These are phyloP conservation scores for Erannis defoliaria DNA, from an alignment of 2,888 invertebrate species.

Conservation along the genomic window DNA sequence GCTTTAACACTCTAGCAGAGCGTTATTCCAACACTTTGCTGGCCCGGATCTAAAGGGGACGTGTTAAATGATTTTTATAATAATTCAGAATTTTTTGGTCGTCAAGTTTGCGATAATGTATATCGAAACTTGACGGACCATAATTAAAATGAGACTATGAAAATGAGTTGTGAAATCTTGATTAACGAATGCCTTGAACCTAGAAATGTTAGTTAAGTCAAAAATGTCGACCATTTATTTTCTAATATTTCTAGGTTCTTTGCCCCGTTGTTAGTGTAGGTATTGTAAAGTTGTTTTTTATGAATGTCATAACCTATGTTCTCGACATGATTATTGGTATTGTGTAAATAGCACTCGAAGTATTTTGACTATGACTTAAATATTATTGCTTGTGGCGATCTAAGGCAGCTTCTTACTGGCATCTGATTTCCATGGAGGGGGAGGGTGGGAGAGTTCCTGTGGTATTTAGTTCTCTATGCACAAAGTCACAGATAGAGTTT, in stretches of 20 bases:
- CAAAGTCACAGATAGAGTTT: too few relatives aligned
- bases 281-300: conserved; percentile 21
- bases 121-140: conserved; percentile 23
- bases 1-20: conserved; percentile 17
- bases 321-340: conserved; percentile 6
- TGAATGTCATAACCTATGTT: conserved; percentile 10
- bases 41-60: conserved; percentile 37
- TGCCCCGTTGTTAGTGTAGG: conserved; percentile 23
- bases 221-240: conserved; percentile 6
- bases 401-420: conserved; percentile 12
- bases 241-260: conserved; percentile 33
- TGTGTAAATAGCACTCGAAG: conserved; percentile 29
- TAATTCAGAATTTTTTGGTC: conserved; percentile 25
- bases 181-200: conserved; percentile 34
- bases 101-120: conserved; percentile 7
- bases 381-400: conserved; percentile 3
- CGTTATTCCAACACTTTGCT: conserved; percentile 28
- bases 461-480: too few relatives aligned
- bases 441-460: too few relatives aligned
- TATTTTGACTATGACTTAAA: conserved; percentile 13
- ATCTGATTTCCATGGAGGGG: not conserved
- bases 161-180: conserved; percentile 33
- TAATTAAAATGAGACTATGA: conserved; percentile 29
- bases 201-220: conserved; percentile 26
- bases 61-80: conserved; percentile 20